A percentile compares a stretch with the other conserved stretches of the same genome.
Evolutionary conservation across 2,888 invertebrate species (phyloP).

Genomic region (Scaptomyza flava): DNA sequence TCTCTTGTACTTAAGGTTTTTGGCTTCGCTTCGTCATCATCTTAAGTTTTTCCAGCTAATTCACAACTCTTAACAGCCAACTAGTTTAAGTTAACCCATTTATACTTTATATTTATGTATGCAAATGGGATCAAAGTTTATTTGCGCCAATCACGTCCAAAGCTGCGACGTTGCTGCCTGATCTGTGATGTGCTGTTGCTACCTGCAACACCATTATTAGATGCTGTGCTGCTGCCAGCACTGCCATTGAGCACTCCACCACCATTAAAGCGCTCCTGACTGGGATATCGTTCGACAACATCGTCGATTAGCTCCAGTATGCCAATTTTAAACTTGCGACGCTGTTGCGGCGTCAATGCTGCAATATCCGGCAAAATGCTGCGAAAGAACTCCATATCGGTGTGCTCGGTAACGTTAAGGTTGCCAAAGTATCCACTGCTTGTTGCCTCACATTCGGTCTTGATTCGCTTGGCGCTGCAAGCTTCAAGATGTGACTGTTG

Average conservation of each 20-base stretch:
- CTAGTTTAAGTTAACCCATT: conserved; percentile 12
- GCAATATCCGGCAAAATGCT: conserved; percentile 86
- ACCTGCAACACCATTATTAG: conserved; percentile 5
- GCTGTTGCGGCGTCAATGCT: conserved; percentile 85
- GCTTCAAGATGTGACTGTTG: conserved; percentile 51
- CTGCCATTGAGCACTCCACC: conserved; percentile 37
- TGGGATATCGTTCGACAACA: conserved; percentile 82
- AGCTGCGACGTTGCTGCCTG: conserved; percentile 53
- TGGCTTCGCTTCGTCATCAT: conserved; percentile 4
- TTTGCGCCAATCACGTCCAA: conserved; percentile 76
- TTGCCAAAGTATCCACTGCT: conserved; percentile 57
- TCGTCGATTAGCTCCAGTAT: conserved; percentile 85
- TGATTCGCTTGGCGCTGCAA: conserved; percentile 74
- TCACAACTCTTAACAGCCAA: conserved; percentile 25
- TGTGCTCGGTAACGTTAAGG: conserved; percentile 69
- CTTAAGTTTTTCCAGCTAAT: conserved; percentile 7
- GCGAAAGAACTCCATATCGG: conserved; percentile 85
- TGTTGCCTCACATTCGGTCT: conserved; percentile 79
- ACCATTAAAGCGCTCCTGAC: conserved; percentile 57
- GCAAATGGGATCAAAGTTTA: conserved; percentile 23
- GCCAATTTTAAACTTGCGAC: conserved; percentile 86
- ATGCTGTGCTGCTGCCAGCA: conserved; percentile 16
- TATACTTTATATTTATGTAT: conserved; percentile 2
- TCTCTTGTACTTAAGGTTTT: not conserved
- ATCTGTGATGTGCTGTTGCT: conserved; percentile 12